phyloP scores from a whole-genome alignment of 2,113 vertebrate species.

The Asarcornis scutulata region DNA sequence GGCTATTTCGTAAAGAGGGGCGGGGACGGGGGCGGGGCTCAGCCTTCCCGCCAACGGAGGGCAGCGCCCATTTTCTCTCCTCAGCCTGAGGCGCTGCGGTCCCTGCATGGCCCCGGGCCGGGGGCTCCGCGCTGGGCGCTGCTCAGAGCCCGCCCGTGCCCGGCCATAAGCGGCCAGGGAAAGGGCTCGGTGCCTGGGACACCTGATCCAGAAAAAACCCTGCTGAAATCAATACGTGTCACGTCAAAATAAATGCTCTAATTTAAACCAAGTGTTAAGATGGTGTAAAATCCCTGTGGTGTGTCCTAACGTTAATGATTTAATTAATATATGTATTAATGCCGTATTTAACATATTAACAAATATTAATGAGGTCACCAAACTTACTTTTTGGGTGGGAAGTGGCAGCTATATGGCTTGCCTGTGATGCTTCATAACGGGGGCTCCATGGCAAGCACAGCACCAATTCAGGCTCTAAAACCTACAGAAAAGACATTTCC shows the following conservation, averaged over 20 bases:
- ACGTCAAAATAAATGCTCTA: too few relatives aligned
- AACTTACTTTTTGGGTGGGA: background rate
- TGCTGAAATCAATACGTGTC: background rate
- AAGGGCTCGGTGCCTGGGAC: too few relatives aligned
- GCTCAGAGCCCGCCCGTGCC: too few relatives aligned
- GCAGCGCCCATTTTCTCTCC: rapidly evolving
- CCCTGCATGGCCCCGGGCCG: too few relatives aligned
- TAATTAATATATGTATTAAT: too few relatives aligned
- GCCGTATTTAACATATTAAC: background rate
- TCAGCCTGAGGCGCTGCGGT: rapidly evolving
- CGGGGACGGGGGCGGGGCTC: background rate
- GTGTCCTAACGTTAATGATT: background rate
- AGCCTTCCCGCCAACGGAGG: background rate
- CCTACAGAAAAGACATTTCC: background rate
- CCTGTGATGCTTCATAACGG: rapidly evolving
- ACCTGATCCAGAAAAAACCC: background rate
- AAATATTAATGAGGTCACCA: background rate
- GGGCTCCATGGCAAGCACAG: background rate
- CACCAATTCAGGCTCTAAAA: background rate
- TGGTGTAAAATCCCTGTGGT: background rate
- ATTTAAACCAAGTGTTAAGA: rapidly evolving
- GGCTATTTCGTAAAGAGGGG: slow-evolving; percentile 30
- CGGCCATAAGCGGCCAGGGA: too few relatives aligned
- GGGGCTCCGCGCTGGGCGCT: too few relatives aligned
- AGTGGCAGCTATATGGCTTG: rapidly evolving